These are phyloP conservation scores for Apeira syringaria DNA, from an alignment of 2,888 invertebrate genomes.

Conservation along the genomic window DNA sequence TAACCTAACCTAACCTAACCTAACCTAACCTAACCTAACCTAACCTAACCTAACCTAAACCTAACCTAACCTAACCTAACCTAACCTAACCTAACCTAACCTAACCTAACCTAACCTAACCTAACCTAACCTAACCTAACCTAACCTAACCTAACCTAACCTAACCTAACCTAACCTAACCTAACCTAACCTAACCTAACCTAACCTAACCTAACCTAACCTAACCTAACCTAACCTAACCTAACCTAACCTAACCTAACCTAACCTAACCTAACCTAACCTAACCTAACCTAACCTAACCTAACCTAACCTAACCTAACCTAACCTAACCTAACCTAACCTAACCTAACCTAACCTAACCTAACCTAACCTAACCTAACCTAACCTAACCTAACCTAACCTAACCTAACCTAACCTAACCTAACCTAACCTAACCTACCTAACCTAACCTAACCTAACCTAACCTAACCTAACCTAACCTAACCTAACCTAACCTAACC, in stretches of 20 bases:
- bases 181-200: constrained; percentile 6
- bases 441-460: constrained; percentile 14
- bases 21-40: constrained; percentile 8
- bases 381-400: constrained; percentile 12
- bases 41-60: too few relatives aligned
- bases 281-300: constrained; percentile 6
- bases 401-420: constrained; percentile 5
- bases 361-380: constrained; percentile 12
- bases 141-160: constrained; percentile 7
- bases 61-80: constrained; percentile 8
- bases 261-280: constrained; percentile 5
- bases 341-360: constrained; percentile 5
- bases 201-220: constrained; percentile 3
- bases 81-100: constrained; percentile 8
- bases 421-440: too few relatives aligned
- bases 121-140: constrained; percentile 7
- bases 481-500: constrained; percentile 10
- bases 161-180: constrained; percentile 1
- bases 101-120: constrained; percentile 7
- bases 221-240: constrained; percentile 6
- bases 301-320: constrained; percentile 5
- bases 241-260: constrained; percentile 6
- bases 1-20: constrained; percentile 8
- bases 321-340: constrained; percentile 4
- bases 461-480: constrained; percentile 13